Conservation (phyloP, 2,888 invertebrate genomes). For the Stenotaenia linearis region DNA sequence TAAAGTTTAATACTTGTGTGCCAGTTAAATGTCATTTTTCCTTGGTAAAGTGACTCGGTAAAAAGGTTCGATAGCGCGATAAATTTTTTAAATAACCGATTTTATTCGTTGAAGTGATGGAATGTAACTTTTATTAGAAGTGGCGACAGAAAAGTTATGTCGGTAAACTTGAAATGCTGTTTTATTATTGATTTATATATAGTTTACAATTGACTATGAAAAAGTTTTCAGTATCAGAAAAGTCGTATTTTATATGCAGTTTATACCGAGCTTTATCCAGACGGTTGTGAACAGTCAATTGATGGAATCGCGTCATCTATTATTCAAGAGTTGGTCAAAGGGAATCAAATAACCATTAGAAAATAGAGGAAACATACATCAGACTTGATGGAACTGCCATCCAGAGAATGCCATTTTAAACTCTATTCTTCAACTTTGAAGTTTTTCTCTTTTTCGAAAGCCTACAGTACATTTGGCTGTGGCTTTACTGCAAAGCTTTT, state of each 20-base stretch:
- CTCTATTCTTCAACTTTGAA: neutral
- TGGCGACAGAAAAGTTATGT: too few species aligned
- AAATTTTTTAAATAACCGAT: too few species aligned
- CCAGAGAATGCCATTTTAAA: neutral
- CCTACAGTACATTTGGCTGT: neutral
- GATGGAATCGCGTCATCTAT: constrained; percentile 12
- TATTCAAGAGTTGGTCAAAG: constrained; percentile 15
- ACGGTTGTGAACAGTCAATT: neutral
- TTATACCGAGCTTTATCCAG: neutral
- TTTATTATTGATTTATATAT: neutral
- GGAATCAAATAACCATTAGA: constrained; percentile 23
- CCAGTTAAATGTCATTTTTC: neutral
- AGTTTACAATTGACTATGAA: neutral
- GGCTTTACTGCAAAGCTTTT: constrained; percentile 3
- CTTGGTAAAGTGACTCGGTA: neutral
- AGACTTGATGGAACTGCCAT: constrained; percentile 3
- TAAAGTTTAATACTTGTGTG: neutral
- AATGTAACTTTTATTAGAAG: neutral
- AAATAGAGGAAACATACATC: neutral
- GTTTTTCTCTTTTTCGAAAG: neutral
- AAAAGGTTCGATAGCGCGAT: neutral
- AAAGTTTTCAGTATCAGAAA: neutral
- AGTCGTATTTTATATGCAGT: neutral
- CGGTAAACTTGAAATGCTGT: neutral
- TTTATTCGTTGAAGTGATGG: too few species aligned